Evolutionary conservation across 2,888 invertebrate genomes (phyloP).

Genomic region (Tenthredo notha): DNA sequence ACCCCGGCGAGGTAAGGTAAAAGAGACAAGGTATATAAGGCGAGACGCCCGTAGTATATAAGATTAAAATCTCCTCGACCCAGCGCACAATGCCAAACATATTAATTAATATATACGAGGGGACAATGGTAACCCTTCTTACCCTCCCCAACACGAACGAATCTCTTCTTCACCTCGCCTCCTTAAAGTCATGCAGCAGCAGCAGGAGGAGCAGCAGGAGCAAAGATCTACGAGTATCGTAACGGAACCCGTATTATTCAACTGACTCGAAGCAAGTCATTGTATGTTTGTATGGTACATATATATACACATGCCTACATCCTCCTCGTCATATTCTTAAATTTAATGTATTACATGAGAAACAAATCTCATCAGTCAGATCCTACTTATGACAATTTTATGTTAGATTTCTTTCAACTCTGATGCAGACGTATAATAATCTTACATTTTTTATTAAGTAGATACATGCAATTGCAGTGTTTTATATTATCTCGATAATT

Average conservation of each 20-base stretch:
- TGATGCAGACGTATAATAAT: no score
- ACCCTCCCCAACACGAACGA: not conserved
- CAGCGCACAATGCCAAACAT: conserved; percentile 66
- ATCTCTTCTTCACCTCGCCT: conserved; percentile 31
- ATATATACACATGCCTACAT: not conserved
- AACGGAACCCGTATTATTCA: conserved; percentile 40
- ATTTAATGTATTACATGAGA: conserved; percentile 11
- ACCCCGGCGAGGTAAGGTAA: conserved; percentile 52
- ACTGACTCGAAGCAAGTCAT: conserved; percentile 12
- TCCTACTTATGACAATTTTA: not conserved
- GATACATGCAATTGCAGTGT: no score
- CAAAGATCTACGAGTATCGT: conserved; percentile 34
- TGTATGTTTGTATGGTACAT: not conserved
- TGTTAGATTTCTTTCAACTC: no score
- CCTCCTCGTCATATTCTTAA: not conserved
- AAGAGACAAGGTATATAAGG: not conserved
- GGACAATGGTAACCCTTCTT: conserved; percentile 51
- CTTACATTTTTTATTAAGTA: no score
- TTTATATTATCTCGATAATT: not conserved
- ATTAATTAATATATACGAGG: conserved; percentile 67
- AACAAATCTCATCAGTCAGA: conserved; percentile 20
- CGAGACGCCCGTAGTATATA: conserved; percentile 62
- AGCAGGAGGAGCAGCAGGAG: not conserved
- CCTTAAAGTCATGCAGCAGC: conserved; percentile 13
- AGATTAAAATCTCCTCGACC: conserved; percentile 66